These are phyloP conservation scores for Chromis chromis DNA, from an alignment of 2,797 vertebrate genomes.

Conservation along the genomic window DNA sequence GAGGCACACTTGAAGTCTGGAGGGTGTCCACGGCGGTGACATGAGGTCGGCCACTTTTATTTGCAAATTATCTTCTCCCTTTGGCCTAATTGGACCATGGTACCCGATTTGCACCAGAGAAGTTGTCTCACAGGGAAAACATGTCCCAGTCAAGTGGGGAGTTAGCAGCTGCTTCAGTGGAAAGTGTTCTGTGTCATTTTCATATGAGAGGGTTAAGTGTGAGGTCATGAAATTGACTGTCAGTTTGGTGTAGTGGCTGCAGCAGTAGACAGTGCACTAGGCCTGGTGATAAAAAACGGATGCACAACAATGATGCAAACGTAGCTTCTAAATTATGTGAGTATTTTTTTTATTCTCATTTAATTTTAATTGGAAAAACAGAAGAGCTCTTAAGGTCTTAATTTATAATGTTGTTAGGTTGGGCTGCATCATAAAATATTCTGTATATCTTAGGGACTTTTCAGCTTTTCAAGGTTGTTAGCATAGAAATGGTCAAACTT, in stretches of 20 bases:
- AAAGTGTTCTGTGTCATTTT: slow-evolving; percentile 46
- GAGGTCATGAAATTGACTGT: slow-evolving; percentile 37
- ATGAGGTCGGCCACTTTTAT: slow-evolving; percentile 48
- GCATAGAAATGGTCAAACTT: not conserved
- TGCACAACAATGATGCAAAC: not conserved
- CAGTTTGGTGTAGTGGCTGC: slow-evolving; percentile 12
- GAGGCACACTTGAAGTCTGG: slow-evolving; percentile 32
- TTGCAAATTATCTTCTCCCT: slow-evolving; percentile 37
- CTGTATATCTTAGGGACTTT: not conserved
- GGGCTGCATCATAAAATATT: not conserved
- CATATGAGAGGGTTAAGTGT: slow-evolving; percentile 23
- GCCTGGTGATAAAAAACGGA: not conserved
- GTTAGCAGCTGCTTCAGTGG: slow-evolving; percentile 52
- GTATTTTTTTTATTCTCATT: not conserved
- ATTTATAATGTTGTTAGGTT: not conserved
- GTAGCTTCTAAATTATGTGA: not conserved
- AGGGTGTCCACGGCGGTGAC: slow-evolving; percentile 46
- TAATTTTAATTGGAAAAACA: not conserved
- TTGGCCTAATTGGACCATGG: slow-evolving; percentile 42
- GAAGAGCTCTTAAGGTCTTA: not conserved
- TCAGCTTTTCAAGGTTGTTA: not conserved
- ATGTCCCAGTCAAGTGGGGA: slow-evolving; percentile 51
- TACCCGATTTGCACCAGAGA: slow-evolving; percentile 23
- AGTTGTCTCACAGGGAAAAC: slow-evolving; percentile 37
- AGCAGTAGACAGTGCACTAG: not conserved